Percentiles rank a stretch among this genome's conserved stretches.
These are phyloP conservation scores for Parazoanthus darwini DNA, from an alignment of 92 coral and sea anemone genomes.

Conservation along the genomic window DNA sequence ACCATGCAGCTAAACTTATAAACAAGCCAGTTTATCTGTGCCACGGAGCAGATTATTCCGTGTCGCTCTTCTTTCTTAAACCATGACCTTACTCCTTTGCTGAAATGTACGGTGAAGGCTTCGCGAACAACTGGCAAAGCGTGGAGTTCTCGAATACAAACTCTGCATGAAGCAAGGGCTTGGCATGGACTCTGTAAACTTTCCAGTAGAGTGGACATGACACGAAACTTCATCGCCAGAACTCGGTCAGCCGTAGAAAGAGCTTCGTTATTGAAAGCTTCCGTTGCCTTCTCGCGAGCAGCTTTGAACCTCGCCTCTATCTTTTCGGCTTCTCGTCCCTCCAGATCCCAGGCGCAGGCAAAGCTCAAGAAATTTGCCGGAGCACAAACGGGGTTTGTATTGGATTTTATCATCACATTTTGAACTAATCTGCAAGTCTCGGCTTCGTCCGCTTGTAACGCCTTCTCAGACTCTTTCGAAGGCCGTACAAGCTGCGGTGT, in stretches of 20 bases:
- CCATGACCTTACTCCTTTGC: neutral
- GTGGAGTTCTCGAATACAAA: slow-evolving; percentile 43
- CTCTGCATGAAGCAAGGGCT: slow-evolving; percentile 17
- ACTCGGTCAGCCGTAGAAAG: slow-evolving; percentile 19
- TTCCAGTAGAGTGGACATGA: slow-evolving; percentile 38
- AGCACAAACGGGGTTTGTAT: neutral
- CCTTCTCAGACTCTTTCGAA: neutral
- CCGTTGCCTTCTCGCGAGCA: slow-evolving; percentile 41
- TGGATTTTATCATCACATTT: neutral
- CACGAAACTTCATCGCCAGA: slow-evolving; percentile 26
- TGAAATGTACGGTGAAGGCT: neutral
- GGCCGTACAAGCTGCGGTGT: neutral
- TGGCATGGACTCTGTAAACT: slow-evolving; percentile 30
- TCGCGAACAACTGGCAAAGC: slow-evolving; percentile 5
- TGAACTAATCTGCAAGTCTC: neutral
- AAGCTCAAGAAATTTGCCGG: neutral
- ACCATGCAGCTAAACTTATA: slow-evolving; percentile 9
- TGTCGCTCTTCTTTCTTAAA: neutral
- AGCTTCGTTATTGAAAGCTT: slow-evolving; percentile 37
- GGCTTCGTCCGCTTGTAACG: neutral
- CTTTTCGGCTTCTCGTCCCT: slow-evolving; percentile 5
- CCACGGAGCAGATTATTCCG: slow-evolving; percentile 10
- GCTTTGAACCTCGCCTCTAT: slow-evolving; percentile 39
- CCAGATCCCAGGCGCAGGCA: neutral
- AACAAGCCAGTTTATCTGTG: slow-evolving; percentile 27